A percentile compares a stretch with the other conserved stretches of the same genome.
phyloP scores from a whole-genome alignment of 2,888 invertebrate genomes.

The Ellobium chinense region DNA sequence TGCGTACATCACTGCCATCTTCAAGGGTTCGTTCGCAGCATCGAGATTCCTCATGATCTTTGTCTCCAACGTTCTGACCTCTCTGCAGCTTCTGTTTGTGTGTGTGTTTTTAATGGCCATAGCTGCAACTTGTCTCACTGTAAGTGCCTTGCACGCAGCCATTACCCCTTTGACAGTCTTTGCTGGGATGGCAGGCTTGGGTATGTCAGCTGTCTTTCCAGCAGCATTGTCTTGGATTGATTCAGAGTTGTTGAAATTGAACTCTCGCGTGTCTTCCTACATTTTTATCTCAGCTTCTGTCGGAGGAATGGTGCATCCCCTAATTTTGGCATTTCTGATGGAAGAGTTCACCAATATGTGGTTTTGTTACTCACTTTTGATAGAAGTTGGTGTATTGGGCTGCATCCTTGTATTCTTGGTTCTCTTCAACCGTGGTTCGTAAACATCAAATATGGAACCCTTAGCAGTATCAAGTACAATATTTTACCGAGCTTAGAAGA shows the following conservation, averaged over 20 bases:
- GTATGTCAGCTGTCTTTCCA: slow-evolving; percentile 39
- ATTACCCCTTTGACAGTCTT: slow-evolving; percentile 10
- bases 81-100: slow-evolving; percentile 55
- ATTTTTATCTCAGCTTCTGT: slow-evolving; percentile 11
- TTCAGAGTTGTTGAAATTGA: slow-evolving; percentile 27
- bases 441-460: background rate
- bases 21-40: slow-evolving; percentile 78
- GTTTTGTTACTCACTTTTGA: slow-evolving; percentile 29
- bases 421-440: background rate
- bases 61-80: slow-evolving; percentile 70
- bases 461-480: too few species aligned
- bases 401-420: background rate
- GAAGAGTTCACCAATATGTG: slow-evolving; percentile 30
- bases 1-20: slow-evolving; percentile 74
- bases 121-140: slow-evolving; percentile 7
- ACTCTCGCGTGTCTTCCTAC: slow-evolving; percentile 12
- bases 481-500: too few species aligned
- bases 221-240: slow-evolving; percentile 36
- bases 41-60: slow-evolving; percentile 76
- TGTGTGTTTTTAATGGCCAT: slow-evolving; percentile 21
- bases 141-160: slow-evolving; percentile 2
- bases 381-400: background rate
- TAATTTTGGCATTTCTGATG: slow-evolving; percentile 18
- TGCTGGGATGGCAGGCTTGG: slow-evolving; percentile 5
- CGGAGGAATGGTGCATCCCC: slow-evolving; percentile 19